Conservation (phyloP, 2,797 vertebrate species). For the Moxostoma hubbsi region DNA sequence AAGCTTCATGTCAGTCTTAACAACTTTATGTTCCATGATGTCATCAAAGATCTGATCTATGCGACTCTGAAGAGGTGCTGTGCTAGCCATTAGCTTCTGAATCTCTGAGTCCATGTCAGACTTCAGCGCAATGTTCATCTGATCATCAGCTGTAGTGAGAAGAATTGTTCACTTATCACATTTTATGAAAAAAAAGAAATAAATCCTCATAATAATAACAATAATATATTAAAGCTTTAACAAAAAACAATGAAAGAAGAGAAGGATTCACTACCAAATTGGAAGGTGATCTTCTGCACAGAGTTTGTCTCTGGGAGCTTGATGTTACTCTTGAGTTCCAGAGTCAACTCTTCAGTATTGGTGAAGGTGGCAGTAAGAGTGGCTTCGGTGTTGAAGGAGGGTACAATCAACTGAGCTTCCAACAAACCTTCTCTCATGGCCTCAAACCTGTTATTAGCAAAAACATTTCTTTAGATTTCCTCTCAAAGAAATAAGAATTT, state of each 20-base stretch:
- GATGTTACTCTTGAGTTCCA: conserved; percentile 84
- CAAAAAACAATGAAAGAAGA: background rate
- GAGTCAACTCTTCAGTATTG: conserved; percentile 68
- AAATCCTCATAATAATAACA: background rate
- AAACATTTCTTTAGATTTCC: conserved; percentile 27
- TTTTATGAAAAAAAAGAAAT: fast-evolving
- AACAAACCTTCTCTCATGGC: conserved; percentile 75
- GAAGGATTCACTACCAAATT: conserved; percentile 77
- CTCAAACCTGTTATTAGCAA: conserved; percentile 73
- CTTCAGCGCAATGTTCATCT: conserved; percentile 83
- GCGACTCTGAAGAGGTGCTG: conserved; percentile 66
- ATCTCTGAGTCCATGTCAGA: conserved; percentile 81
- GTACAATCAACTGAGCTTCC: conserved; percentile 80
- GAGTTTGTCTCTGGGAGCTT: conserved; percentile 77
- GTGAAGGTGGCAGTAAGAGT: conserved; percentile 76
- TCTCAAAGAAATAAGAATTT: background rate
- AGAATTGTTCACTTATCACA: conserved; percentile 15
- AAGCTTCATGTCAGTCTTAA: conserved; percentile 89
- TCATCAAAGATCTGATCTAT: conserved; percentile 67
- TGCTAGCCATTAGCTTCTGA: conserved; percentile 70
- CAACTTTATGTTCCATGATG: conserved; percentile 83
- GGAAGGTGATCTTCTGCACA: conserved; percentile 80
- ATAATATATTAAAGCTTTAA: background rate
- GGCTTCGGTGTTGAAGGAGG: conserved; percentile 80
- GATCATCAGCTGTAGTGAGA: conserved; percentile 79